Conservation (phyloP, 2,113 vertebrate genomes). For the Sander lucioperca region DNA sequence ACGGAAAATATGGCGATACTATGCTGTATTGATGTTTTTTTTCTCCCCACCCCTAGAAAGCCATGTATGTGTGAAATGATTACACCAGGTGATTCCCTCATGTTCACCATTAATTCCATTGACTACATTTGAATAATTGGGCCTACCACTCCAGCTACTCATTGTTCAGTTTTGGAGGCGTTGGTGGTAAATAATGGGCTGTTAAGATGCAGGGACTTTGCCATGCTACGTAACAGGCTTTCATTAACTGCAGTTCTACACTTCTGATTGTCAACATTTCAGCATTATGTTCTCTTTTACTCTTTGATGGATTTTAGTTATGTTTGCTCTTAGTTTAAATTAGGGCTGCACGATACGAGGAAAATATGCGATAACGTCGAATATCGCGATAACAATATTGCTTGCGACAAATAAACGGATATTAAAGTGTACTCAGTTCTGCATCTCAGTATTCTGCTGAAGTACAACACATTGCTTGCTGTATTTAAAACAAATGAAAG, state of each 20-base stretch:
- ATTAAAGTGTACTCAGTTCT: too few relatives aligned
- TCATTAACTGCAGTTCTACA: not conserved
- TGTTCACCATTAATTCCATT: not conserved
- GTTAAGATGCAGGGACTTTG: too few relatives aligned
- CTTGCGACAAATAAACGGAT: too few relatives aligned
- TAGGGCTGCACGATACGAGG: too few relatives aligned
- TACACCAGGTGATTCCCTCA: not conserved
- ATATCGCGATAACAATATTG: too few relatives aligned
- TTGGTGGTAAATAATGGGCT: not conserved
- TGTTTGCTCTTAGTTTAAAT: constrained; percentile 8
- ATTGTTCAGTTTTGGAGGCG: not conserved
- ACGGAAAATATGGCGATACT: too few relatives aligned
- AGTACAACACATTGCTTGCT: too few relatives aligned
- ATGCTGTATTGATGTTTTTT: too few relatives aligned
- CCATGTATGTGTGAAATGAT: not conserved
- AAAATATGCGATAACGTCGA: too few relatives aligned
- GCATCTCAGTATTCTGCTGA: too few relatives aligned
- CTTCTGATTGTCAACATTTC: constrained; percentile 12
- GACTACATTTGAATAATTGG: not conserved
- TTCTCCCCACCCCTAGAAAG: not conserved
- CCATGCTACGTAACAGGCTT: not conserved
- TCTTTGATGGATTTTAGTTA: not conserved
- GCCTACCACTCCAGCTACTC: not conserved
- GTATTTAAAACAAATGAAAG: too few relatives aligned
- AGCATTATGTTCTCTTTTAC: not conserved